Evolutionary conservation across 2,797 vertebrate species (phyloP).

Genomic region (Ataeniobius toweri): DNA sequence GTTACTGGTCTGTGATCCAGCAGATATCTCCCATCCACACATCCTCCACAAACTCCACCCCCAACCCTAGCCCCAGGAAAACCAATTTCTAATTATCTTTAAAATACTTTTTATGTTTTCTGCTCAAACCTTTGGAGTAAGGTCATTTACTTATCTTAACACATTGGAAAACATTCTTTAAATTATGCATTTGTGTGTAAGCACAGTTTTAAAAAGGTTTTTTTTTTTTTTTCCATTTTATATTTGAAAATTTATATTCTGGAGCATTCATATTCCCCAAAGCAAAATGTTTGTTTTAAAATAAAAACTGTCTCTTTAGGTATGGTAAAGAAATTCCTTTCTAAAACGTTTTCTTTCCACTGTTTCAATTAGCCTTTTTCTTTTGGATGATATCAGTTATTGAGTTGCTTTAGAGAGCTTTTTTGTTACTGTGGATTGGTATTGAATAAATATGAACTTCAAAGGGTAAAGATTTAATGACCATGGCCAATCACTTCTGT

Average conservation of each 20-base stretch:
- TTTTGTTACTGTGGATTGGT: background rate
- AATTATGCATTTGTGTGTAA: constrained; percentile 2
- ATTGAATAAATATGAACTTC: background rate
- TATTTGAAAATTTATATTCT: background rate
- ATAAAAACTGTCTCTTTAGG: background rate
- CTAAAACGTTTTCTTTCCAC: background rate
- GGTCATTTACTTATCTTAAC: background rate
- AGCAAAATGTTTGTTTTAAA: constrained; percentile 2
- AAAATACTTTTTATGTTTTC: background rate
- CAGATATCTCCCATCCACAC: background rate
- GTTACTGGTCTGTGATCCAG: background rate
- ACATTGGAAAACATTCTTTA: background rate
- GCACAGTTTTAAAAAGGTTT: constrained; percentile 3
- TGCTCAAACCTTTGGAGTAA: background rate
- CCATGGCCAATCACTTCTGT: background rate
- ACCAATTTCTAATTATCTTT: background rate
- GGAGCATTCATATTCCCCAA: background rate
- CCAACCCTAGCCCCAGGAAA: background rate
- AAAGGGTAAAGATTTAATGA: background rate
- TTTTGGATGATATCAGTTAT: background rate
- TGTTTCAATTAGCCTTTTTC: background rate
- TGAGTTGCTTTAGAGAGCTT: background rate
- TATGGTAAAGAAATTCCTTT: background rate
- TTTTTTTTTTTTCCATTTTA: background rate
- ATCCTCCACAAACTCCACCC: no score